These are phyloP conservation scores for Ondatra zibethicus DNA, from an alignment of 2,113 vertebrate genomes.

Conservation along the genomic window DNA sequence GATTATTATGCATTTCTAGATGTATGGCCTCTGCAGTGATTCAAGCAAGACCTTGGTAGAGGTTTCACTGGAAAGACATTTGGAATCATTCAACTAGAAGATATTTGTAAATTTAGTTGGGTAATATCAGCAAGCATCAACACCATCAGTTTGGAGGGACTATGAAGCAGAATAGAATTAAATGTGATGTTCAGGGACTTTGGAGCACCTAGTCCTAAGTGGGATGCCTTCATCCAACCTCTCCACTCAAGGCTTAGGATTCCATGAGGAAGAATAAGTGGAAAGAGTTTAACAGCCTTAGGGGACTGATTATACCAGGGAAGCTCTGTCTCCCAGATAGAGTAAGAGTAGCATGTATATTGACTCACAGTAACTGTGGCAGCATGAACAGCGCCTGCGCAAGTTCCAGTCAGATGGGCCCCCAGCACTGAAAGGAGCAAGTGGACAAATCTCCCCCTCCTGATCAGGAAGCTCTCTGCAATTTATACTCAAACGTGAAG, in stretches of 20 bases:
- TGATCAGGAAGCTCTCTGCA: background rate
- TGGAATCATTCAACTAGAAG: conserved; percentile 10
- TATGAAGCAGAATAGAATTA: background rate
- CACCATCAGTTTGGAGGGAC: background rate
- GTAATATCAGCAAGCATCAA: background rate
- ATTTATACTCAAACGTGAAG: background rate
- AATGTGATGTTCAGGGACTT: background rate
- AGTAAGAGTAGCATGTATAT: background rate
- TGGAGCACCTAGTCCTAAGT: background rate
- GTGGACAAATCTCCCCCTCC: background rate
- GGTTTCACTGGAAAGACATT: background rate
- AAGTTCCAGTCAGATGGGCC: background rate
- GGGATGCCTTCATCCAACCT: background rate
- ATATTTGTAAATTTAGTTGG: conserved; percentile 12
- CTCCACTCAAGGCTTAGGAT: background rate
- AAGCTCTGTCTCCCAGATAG: background rate
- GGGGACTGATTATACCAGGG: background rate
- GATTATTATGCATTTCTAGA: background rate
- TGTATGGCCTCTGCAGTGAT: background rate
- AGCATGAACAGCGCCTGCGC: background rate
- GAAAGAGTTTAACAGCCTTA: background rate
- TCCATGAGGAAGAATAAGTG: background rate
- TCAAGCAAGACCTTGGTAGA: background rate
- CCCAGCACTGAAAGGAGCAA: background rate
- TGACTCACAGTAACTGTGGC: background rate